phyloP scores from a whole-genome alignment of 2,797 vertebrate genomes.

The Acrossocheilus fasciatus region DNA sequence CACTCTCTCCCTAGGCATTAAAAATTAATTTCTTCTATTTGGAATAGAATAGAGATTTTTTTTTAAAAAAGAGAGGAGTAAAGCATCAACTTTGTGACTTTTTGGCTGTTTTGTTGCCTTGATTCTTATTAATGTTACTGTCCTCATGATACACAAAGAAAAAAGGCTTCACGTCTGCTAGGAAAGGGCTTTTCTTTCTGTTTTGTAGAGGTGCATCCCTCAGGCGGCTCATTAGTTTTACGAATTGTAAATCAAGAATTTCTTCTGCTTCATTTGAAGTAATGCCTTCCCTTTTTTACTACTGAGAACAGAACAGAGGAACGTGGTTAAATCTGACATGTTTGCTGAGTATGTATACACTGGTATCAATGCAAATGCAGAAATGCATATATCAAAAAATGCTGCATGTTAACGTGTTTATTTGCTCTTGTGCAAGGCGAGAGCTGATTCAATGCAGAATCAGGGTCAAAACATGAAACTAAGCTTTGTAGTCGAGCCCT shows the following conservation, averaged over 20 bases:
- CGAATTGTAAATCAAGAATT: conserved; percentile 45
- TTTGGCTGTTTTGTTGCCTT: conserved; percentile 29
- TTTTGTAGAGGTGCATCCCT: conserved; percentile 28
- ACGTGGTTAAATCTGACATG: conserved; percentile 16
- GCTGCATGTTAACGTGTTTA: not conserved
- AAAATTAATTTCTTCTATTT: conserved; percentile 50
- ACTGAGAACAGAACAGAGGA: not conserved
- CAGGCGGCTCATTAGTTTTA: conserved; percentile 42
- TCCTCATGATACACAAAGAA: conserved; percentile 1
- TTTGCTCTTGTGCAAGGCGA: not conserved
- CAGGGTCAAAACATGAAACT: conserved; percentile 23
- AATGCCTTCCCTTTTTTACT: not conserved
- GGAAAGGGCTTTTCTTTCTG: conserved; percentile 13
- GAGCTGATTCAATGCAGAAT: conserved; percentile 20
- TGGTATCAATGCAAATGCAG: conserved; percentile 27
- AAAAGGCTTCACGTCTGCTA: not conserved
- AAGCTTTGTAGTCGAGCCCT: conserved; percentile 27
- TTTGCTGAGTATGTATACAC: conserved; percentile 5
- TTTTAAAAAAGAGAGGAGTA: not conserved
- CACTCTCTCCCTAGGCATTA: conserved; percentile 38
- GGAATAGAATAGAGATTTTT: not conserved
- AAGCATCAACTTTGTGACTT: conserved; percentile 7
- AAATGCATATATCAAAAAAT: conserved; percentile 26
- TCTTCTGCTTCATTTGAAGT: conserved; percentile 33
- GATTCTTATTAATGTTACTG: conserved; percentile 15